Conservation (phyloP, 1,140 invertebrate genomes). For the Diachasma alloeum region DNA sequence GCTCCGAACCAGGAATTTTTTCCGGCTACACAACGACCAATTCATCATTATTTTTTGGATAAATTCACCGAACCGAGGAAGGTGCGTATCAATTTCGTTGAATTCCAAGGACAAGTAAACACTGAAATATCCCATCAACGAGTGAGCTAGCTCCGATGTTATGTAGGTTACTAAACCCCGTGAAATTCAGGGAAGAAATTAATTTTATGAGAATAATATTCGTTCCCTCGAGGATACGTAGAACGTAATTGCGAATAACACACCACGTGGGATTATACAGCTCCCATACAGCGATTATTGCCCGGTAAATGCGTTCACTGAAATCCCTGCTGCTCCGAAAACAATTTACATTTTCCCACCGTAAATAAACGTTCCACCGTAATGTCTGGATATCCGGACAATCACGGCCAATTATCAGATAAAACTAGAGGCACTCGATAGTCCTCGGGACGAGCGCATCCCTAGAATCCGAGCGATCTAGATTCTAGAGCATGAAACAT, state of each 20-base stretch:
- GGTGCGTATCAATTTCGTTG: constrained; percentile 1
- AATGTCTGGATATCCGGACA: too few species aligned
- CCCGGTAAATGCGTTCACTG: background rate
- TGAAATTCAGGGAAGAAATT: too few species aligned
- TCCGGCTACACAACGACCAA: background rate
- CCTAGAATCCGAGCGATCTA: too few species aligned
- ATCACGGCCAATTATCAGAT: too few species aligned
- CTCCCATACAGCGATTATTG: too few species aligned
- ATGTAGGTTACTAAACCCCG: too few species aligned
- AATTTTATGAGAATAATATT: background rate
- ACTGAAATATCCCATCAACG: background rate
- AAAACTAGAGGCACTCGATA: too few species aligned
- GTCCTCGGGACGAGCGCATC: too few species aligned
- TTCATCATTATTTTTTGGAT: constrained; percentile 19
- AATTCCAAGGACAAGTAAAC: background rate
- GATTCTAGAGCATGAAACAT: too few species aligned
- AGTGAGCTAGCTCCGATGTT: too few species aligned
- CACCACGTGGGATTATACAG: background rate
- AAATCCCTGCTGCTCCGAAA: background rate
- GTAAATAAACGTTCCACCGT: background rate
- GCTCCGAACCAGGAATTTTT: background rate
- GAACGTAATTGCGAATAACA: background rate
- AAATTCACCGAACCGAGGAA: constrained; percentile 18
- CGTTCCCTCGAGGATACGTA: background rate
- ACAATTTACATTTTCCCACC: background rate